These are phyloP conservation scores for Leucozona laternaria DNA, from an alignment of 2,888 invertebrate genomes.

Conservation along the genomic window DNA sequence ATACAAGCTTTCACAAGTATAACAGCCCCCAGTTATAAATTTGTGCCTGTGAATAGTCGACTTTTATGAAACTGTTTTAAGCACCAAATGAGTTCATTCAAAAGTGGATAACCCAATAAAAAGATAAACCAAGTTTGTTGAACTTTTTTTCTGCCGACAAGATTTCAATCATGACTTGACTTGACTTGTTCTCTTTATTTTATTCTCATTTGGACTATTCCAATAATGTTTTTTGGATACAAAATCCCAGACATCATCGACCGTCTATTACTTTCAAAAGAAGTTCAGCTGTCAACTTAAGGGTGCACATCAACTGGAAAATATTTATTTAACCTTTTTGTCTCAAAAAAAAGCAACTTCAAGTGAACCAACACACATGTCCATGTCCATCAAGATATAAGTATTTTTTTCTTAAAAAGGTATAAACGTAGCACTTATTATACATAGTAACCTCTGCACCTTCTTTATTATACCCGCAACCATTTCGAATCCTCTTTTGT, in stretches of 20 bases:
- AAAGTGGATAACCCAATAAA: neutral
- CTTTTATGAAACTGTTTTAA: neutral
- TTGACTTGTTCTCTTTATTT: neutral
- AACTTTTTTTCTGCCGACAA: slow-evolving; percentile 13
- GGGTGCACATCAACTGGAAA: slow-evolving; percentile 45
- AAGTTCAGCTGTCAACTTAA: slow-evolving; percentile 26
- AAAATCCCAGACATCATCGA: neutral
- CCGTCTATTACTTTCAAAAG: neutral
- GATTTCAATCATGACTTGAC: neutral
- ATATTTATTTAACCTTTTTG: slow-evolving; percentile 42
- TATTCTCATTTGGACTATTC: neutral
- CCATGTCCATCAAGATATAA: neutral
- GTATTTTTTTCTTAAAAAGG: neutral
- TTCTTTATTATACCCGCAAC: neutral
- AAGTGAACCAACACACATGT: slow-evolving; percentile 18
- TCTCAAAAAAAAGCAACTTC: neutral
- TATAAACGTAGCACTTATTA: neutral
- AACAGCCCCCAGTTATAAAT: neutral
- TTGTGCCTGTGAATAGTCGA: neutral
- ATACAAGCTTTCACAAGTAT: neutral
- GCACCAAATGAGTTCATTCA: neutral
- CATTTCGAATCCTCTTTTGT: slow-evolving; percentile 3
- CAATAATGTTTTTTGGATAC: slow-evolving; percentile 1
- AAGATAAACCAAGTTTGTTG: neutral
- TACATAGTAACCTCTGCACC: neutral